Percentiles rank a stretch among this genome's conserved stretches.
These are phyloP conservation scores for Catocala nupta DNA, from an alignment of 2,888 invertebrate species.

Conservation along the genomic window DNA sequence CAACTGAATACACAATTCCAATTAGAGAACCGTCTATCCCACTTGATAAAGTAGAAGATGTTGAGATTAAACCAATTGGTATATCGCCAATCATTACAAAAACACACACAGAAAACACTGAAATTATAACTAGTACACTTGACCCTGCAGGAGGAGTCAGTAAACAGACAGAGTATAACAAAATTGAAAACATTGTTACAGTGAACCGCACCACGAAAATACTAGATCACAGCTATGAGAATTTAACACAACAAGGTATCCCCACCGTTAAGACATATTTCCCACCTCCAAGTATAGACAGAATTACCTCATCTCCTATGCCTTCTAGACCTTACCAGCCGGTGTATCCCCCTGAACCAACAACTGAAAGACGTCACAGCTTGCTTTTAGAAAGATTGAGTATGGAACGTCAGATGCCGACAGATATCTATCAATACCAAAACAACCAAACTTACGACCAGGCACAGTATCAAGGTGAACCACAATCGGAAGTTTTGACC, in stretches of 20 bases:
- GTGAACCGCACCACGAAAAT: slow-evolving; percentile 81
- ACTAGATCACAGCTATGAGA: slow-evolving; percentile 76
- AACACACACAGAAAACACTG: slow-evolving; percentile 75
- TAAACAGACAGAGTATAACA: slow-evolving; percentile 79
- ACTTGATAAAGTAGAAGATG: slow-evolving; percentile 80
- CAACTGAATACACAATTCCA: slow-evolving; percentile 61
- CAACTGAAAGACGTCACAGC: slow-evolving; percentile 79
- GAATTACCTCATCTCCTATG: slow-evolving; percentile 68
- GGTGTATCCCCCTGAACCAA: slow-evolving; percentile 67
- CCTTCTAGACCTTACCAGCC: slow-evolving; percentile 73
- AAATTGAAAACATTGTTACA: slow-evolving; percentile 80
- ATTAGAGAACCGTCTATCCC: slow-evolving; percentile 79
- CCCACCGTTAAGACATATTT: slow-evolving; percentile 78
- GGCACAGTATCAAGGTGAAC: slow-evolving; percentile 73
- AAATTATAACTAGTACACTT: slow-evolving; percentile 73
- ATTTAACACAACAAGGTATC: slow-evolving; percentile 68
- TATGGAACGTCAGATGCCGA: slow-evolving; percentile 77
- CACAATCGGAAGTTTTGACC: slow-evolving; percentile 78
- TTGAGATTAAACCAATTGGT: slow-evolving; percentile 83
- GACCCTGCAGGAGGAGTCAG: slow-evolving; percentile 69
- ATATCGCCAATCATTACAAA: slow-evolving; percentile 74
- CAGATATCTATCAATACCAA: slow-evolving; percentile 73
- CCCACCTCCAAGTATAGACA: slow-evolving; percentile 73
- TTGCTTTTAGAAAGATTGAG: slow-evolving; percentile 79
- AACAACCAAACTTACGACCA: slow-evolving; percentile 71